A percentile compares a stretch with the other conserved stretches of the same genome.
Conservation (phyloP, 2,888 invertebrate genomes). For the Trichopoda pennipes region DNA sequence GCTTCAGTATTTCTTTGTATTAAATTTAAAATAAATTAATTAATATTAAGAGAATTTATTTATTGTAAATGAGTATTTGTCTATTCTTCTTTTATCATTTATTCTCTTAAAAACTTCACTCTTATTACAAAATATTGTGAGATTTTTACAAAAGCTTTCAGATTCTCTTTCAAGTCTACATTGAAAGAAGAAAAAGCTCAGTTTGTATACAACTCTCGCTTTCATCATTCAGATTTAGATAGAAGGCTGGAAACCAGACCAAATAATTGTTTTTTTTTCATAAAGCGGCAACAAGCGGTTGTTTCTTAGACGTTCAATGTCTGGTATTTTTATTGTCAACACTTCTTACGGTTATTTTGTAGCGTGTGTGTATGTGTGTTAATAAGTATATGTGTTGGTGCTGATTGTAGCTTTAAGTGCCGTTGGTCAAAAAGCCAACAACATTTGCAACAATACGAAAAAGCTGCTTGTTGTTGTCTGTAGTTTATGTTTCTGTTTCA, state of each 20-base stretch:
- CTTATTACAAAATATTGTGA: slow-evolving; percentile 9
- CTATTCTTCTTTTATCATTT: neutral
- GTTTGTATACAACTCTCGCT: slow-evolving; percentile 57
- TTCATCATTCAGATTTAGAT: slow-evolving; percentile 31
- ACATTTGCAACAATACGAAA: slow-evolving; percentile 46
- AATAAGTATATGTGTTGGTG: slow-evolving; percentile 7
- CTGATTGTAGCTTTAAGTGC: slow-evolving; percentile 59
- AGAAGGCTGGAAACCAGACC: slow-evolving; percentile 1
- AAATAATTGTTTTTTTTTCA: neutral
- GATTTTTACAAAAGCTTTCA: slow-evolving; percentile 18
- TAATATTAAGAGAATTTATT: neutral
- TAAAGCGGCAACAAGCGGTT: slow-evolving; percentile 1
- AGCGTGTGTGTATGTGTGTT: neutral
- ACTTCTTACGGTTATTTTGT: slow-evolving; percentile 33
- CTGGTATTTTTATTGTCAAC: slow-evolving; percentile 22
- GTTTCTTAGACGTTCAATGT: neutral
- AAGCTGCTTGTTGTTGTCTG: slow-evolving; percentile 49
- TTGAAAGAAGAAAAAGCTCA: neutral
- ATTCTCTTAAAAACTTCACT: neutral
- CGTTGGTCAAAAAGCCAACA: slow-evolving; percentile 60
- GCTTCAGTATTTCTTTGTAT: neutral
- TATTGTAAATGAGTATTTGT: neutral
- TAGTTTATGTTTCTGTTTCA: slow-evolving; percentile 24
- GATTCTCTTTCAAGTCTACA: neutral
- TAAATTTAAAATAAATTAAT: neutral